These are phyloP conservation scores for Tenthredo scrophulariae DNA, from an alignment of 2,888 invertebrate species.

Conservation along the genomic window DNA sequence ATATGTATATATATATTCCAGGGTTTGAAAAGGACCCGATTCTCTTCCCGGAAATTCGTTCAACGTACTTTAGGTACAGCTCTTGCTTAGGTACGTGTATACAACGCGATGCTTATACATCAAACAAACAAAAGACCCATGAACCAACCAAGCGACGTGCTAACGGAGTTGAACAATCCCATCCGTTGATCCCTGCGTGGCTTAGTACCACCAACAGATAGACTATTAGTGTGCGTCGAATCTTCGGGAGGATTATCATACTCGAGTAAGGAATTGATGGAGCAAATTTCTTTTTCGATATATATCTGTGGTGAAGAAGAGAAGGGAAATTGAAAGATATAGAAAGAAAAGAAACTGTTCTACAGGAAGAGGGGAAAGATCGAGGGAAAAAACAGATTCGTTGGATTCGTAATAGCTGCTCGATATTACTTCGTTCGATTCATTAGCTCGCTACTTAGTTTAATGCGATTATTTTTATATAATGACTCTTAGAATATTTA, in stretches of 20 bases:
- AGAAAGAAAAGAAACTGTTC: not conserved
- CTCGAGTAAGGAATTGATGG: not conserved
- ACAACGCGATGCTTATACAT: slow-evolving; percentile 13
- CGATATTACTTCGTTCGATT: slow-evolving; percentile 40
- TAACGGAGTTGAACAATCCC: slow-evolving; percentile 50
- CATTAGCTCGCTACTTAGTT: slow-evolving; percentile 54
- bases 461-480: slow-evolving; percentile 53
- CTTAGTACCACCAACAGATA: not conserved
- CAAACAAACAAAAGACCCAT: slow-evolving; percentile 37
- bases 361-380: not conserved
- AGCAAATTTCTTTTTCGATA: not conserved
- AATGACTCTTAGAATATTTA: slow-evolving; percentile 28
- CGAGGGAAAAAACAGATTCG: not conserved
- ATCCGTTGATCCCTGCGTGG: slow-evolving; percentile 38
- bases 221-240: not conserved
- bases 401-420: slow-evolving; percentile 31
- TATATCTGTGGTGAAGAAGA: not conserved
- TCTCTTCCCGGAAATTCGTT: not conserved
- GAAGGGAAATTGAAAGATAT: not conserved
- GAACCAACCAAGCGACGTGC: slow-evolving; percentile 29
- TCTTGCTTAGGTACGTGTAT: not conserved
- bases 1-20: not conserved
- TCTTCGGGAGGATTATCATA: slow-evolving; percentile 11
- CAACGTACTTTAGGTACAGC: not conserved
- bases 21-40: slow-evolving; percentile 10